Evolutionary conservation across 2,888 invertebrate genomes (phyloP), one percentile per base, ranked within the genome.

Genomic region (Drosophila anomalata): DNA sequence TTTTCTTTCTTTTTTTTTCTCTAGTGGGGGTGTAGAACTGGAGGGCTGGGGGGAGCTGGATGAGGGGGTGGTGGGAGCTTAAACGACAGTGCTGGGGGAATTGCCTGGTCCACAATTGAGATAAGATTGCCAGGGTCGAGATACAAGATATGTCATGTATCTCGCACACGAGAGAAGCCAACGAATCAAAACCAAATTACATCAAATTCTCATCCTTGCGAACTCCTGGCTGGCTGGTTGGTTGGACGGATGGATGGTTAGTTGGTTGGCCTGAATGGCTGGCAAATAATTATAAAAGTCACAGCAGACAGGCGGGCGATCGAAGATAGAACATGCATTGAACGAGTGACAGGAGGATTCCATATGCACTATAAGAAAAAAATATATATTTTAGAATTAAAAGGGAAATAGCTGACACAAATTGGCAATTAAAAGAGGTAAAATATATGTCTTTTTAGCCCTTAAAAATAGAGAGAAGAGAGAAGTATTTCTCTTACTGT

Each of bases 41-140:
- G 17, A 1, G 17, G 17, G 17, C 17, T 17, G 62, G 44, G 57
- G 51, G 54, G 46, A 46, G 26, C 24, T 41, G 70, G 42, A 58
- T 51, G 53, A 67, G 12, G 20, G 54, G 63, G 52, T 67, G 63
- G 67, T 26, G 63, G 67, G 20, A 65, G 66, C 63, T 54, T 48
- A 50, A 56, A 48, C 59, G 59, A 58, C 50, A 39, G 60, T 65
- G 75, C 63, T 57, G 62, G 65, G 68, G 84, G 69, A 67, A 80
- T 84, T 78, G 87, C 82, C 79, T 74, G 81, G 69, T 77, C 90
- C 90, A 88, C 90, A 91, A 91, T 91, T 91, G 91, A 90, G 90
- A 91, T 91, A 91, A 91, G 90, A 90, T 81, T 89, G 80, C 66
- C 75, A 59, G 39, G 29, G 73, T 68, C 55, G 67, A 77, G 84